These are phyloP conservation scores for Chamaea fasciata DNA, from an alignment of 2,113 vertebrate species.

Conservation along the genomic window DNA sequence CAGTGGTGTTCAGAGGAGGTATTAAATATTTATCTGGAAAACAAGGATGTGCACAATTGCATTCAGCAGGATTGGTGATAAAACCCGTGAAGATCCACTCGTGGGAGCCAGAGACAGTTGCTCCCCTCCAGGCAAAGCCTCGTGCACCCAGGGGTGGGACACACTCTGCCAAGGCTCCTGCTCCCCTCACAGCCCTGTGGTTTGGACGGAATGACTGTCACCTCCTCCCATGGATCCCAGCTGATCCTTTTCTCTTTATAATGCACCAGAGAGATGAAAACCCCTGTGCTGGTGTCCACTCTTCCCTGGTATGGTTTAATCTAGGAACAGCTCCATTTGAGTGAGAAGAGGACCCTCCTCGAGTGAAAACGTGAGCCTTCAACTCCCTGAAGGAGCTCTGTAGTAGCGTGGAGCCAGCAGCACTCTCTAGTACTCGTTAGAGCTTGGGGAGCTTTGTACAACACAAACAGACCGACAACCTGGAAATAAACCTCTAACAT, in stretches of 20 bases:
- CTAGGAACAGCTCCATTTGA: not conserved
- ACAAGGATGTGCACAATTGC: not conserved
- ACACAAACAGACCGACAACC: not conserved
- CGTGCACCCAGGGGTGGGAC: fast-evolving
- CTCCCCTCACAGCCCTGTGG: not conserved
- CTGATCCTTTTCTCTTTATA: not conserved
- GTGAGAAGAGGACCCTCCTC: not conserved
- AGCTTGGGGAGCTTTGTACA: not conserved
- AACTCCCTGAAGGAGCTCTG: not conserved
- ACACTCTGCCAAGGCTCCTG: not conserved
- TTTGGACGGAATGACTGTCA: not conserved
- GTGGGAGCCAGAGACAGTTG: fast-evolving
- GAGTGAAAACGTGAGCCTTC: not conserved
- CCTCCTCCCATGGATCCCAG: not conserved
- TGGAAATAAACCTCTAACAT: slow-evolving; percentile 18
- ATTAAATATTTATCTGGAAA: slow-evolving; percentile 14
- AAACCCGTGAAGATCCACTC: not conserved
- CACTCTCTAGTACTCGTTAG: not conserved
- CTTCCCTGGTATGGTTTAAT: not conserved
- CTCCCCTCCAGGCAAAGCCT: not conserved
- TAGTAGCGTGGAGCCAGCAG: not conserved
- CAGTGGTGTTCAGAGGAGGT: not conserved
- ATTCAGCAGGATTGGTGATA: not conserved
- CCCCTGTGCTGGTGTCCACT: not conserved
- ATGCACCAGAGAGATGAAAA: not conserved